These are phyloP conservation scores for Toxotes jaculatrix DNA, from an alignment of 2,113 vertebrate genomes.

Conservation along the genomic window DNA sequence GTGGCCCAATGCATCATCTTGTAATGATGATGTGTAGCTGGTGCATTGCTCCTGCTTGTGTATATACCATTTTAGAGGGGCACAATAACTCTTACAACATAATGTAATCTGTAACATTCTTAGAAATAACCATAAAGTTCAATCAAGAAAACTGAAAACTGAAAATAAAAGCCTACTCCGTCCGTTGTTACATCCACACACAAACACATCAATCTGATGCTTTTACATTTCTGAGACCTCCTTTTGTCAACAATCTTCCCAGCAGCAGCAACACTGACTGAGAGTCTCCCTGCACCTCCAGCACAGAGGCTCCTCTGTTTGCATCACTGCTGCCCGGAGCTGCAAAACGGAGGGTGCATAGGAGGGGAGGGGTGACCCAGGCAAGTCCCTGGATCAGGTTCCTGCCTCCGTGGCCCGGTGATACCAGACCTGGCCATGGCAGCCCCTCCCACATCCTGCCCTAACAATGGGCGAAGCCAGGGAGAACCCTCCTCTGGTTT, in stretches of 20 bases:
- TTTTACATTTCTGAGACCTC: conserved; percentile 25
- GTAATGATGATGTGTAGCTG: conserved; percentile 26
- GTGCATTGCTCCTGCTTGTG: not conserved
- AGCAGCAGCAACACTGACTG: conserved; percentile 22
- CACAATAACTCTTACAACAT: conserved; percentile 3
- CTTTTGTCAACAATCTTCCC: conserved; percentile 31
- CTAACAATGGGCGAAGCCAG: conserved; percentile 66
- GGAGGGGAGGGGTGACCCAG: conserved; percentile 41
- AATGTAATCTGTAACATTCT: not conserved
- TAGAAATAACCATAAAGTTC: not conserved
- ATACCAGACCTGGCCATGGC: conserved; percentile 66
- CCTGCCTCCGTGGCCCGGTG: conserved; percentile 41
- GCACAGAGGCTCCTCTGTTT: conserved; percentile 74
- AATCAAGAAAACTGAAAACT: not conserved
- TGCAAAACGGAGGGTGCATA: conserved; percentile 24
- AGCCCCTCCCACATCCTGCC: conserved; percentile 70
- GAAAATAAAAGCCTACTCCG: not conserved
- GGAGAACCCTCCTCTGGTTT: conserved; percentile 55
- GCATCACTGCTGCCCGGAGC: conserved; percentile 31
- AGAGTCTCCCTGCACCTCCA: conserved; percentile 39
- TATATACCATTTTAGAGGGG: not conserved
- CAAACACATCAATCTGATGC: not conserved
- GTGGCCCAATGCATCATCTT: conserved; percentile 17
- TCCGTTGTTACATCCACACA: not conserved
- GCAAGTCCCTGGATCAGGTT: conserved; percentile 70